Evolutionary conservation across 2,113 vertebrate species (phyloP), one percentile per base, ranked within the genome.

Genomic region (Coptodon rendalli): DNA sequence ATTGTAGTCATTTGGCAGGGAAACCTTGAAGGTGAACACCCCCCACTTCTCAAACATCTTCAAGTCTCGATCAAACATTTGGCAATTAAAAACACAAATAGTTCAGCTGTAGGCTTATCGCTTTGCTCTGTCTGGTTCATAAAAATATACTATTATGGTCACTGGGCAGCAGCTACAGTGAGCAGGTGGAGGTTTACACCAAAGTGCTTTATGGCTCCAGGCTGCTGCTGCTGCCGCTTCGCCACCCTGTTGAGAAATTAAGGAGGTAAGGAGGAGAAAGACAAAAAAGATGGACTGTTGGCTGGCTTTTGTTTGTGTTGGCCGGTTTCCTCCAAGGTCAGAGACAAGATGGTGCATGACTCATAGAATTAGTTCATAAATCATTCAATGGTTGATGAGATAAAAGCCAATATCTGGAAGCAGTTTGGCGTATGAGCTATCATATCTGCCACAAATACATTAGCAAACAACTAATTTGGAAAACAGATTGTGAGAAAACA

Each of bases 321-420:
- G 76, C 4, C 36, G 22, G 34, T 86, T 85, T 85, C 53, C 86
- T 81, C 63, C 88, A 87, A 91, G 92, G 91, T 92, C 86, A 87
- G 22, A 19, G 66, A 82, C 53, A 80, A 66, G 22, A 17, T 50
- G 40, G 13, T 84, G 66, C 76, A 34, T 89, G 86, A 91, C 61
- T 91, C 85, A 85, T 38, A n/a, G 66, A 86, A 87, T 84, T 80
- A 63, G 14, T 89, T 83, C 63, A 91, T 91, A 88, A 91, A 92
- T 93, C 87, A 81, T 88, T 89, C 13, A 92, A 9, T 38, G 71
- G n/a, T 7, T 36, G 56, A 81, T 19, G 79, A 85, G 71, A 88
- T 79, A 61, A 90, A 90, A 68, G 12, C 19, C 84, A 86, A 84
- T 82, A 89, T 9, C 54, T 84, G 48, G 27, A 83, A 78, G 78